A percentile compares a stretch with the other conserved stretches of the same genome.
Evolutionary conservation across 1,140 invertebrate genomes (phyloP).

Genomic region (Oncopodura yosiiana): DNA sequence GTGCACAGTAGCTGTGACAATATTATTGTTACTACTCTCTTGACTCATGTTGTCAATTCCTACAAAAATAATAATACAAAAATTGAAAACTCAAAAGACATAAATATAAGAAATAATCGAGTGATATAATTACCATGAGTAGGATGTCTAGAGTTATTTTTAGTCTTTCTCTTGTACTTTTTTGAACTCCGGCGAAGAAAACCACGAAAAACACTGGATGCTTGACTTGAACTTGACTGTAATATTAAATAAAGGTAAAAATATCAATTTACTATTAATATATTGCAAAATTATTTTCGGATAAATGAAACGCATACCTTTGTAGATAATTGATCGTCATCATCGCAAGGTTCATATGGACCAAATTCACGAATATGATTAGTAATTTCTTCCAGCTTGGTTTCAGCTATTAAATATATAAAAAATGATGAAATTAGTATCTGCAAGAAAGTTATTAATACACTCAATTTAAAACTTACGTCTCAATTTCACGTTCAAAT

Average conservation of each 20-base stretch:
- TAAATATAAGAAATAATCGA: background rate
- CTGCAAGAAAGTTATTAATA: background rate
- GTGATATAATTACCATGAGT: constrained; percentile 13
- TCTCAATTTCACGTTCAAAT: constrained; percentile 29
- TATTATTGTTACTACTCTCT: constrained; percentile 2
- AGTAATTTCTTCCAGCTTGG: constrained; percentile 28
- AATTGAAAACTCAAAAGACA: background rate
- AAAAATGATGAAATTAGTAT: background rate
- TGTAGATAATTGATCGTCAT: constrained; percentile 32
- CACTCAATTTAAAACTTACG: constrained; percentile 9
- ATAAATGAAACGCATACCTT: constrained; percentile 18
- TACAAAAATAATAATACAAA: background rate
- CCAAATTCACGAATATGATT: constrained; percentile 27
- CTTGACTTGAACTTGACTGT: constrained; percentile 33
- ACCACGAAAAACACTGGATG: constrained; percentile 31
- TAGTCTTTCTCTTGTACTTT: constrained; percentile 30
- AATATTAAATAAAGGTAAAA: constrained; percentile 4
- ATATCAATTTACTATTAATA: background rate
- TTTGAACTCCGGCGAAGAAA: constrained; percentile 33
- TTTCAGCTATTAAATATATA: constrained; percentile 12
- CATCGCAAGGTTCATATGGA: constrained; percentile 21
- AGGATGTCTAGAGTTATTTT: constrained; percentile 9
- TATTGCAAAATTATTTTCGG: background rate
- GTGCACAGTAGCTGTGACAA: constrained; percentile 1
- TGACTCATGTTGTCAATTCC: constrained; percentile 12